Conservation (phyloP, 2,797 vertebrate genomes). For the Centropyge bicolor region DNA sequence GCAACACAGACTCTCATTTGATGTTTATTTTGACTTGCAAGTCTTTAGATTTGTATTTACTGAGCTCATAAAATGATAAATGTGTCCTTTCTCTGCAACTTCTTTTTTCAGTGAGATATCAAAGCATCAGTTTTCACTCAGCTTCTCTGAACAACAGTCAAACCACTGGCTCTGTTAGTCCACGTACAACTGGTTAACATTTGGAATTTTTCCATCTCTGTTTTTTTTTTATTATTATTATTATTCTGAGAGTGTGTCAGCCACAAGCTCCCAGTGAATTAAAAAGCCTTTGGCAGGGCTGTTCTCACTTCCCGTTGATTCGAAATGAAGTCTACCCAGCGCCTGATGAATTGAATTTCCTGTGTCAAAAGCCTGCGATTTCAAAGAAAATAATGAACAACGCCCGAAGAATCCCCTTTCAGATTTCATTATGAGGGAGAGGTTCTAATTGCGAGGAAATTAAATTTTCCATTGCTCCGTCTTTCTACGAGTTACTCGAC, state of each 20-base stretch:
- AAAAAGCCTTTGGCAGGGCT: slow-evolving; percentile 81
- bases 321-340: slow-evolving; percentile 82
- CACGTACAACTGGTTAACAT: slow-evolving; percentile 52
- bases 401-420: slow-evolving; percentile 81
- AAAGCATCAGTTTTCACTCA: slow-evolving; percentile 2
- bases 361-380: slow-evolving; percentile 80
- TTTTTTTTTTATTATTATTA: slow-evolving; percentile 35
- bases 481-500: slow-evolving; percentile 49
- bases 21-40: slow-evolving; percentile 27
- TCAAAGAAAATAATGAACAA: slow-evolving; percentile 84
- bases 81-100: slow-evolving; percentile 14
- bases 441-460: slow-evolving; percentile 82
- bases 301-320: slow-evolving; percentile 79
- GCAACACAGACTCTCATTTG: slow-evolving; percentile 3
- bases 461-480: slow-evolving; percentile 75
- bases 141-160: slow-evolving; percentile 14
- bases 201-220: slow-evolving; percentile 55
- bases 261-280: slow-evolving; percentile 70
- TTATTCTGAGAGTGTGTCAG: slow-evolving; percentile 41
- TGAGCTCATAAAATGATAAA: slow-evolving; percentile 22
- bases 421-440: slow-evolving; percentile 84
- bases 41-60: slow-evolving; percentile 10
- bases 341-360: slow-evolving; percentile 85
- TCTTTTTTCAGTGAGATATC: slow-evolving; percentile 6
- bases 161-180: slow-evolving; percentile 20